Percentiles rank a stretch among this genome's conserved stretches.
Conservation (phyloP, 2,797 vertebrate genomes). For the Lithobates sylvaticus region DNA sequence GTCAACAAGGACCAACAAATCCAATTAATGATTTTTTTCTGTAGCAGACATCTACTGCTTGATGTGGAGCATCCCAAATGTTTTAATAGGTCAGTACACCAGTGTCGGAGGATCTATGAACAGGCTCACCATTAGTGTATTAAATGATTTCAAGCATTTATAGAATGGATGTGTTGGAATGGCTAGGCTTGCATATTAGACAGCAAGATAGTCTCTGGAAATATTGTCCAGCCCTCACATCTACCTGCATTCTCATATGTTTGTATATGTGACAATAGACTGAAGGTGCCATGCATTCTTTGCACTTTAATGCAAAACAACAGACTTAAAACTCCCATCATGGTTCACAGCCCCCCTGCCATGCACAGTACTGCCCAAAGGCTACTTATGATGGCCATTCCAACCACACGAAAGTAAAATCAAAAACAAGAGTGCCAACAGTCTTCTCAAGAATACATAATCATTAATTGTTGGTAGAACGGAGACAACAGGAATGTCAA, state of each 20-base stretch:
- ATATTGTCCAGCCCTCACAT: neutral
- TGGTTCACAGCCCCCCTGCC: neutral
- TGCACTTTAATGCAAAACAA: neutral
- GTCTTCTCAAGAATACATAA: no score
- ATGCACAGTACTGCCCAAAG: neutral
- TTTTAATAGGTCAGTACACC: neutral
- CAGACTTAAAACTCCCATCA: neutral
- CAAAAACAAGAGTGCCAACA: no score
- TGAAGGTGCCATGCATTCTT: neutral
- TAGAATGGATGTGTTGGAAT: neutral
- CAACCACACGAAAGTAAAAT: no score
- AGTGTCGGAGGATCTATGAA: neutral
- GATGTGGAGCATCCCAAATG: neutral
- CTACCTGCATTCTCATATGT: neutral
- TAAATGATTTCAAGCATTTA: neutral
- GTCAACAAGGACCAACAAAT: neutral
- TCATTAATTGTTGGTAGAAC: no score
- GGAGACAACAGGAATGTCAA: no score
- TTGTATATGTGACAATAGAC: neutral
- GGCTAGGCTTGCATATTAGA: neutral
- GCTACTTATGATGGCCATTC: neutral
- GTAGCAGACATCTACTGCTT: neutral
- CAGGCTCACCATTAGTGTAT: neutral
- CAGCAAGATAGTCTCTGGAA: neutral
- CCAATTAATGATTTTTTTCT: slow-evolving; percentile 6